Base-by-base conservation (phyloP, 37 sponge, comb jelly and placozoan genomes). In the Agelas oroides region DNA sequence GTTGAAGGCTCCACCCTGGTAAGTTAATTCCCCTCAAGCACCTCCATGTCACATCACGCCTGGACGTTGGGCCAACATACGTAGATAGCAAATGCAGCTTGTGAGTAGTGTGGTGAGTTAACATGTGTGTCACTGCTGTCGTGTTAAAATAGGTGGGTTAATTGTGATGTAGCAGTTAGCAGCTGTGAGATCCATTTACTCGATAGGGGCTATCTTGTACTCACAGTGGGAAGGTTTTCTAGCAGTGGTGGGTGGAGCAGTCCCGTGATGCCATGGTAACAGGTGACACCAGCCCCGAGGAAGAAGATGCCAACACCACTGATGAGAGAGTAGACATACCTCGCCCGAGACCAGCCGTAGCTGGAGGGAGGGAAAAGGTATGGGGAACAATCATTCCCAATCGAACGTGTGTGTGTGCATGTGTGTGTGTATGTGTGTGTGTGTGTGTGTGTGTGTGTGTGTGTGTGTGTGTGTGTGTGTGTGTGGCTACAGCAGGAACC, bases 221-320 rank as follows among this genome's bases (percentile, higher is more conserved):
- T 82, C 46, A 97, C 98, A 61, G 85, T 76, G 24, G 93, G 87
- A 15, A 99, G 72, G 34, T 86, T 78, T 32, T 92, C 82, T 40
- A 95, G 82, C 5, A 76, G 84, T 53, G 90, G 95, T 31, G 99
- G 94, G 65, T 97, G 82, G 34, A 92, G 54, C 34, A 99, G 77
- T 11, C 87, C 82, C n/a, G 61, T 70, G 58, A 95, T 76, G 34
- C 99, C 99, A 81, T 99, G 99, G 76, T 95, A 95, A 33, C 91
- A 78, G 17, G 95, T 94, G 33, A 94, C 89, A 12, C 97, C 99
- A 33, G 96, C 93, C 25, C 99, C 99, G 53, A 99, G 85, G 89
- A 93, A 93, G 92, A 99, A 99, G 59, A 99, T 92, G 20, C 97
- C 92, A 40, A 99, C 91, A 24, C 97, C 99, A 76, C 97, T 97